Evolutionary conservation across 2,113 vertebrate species (phyloP), one percentile per base, ranked within the genome.

Genomic region (human): DNA sequence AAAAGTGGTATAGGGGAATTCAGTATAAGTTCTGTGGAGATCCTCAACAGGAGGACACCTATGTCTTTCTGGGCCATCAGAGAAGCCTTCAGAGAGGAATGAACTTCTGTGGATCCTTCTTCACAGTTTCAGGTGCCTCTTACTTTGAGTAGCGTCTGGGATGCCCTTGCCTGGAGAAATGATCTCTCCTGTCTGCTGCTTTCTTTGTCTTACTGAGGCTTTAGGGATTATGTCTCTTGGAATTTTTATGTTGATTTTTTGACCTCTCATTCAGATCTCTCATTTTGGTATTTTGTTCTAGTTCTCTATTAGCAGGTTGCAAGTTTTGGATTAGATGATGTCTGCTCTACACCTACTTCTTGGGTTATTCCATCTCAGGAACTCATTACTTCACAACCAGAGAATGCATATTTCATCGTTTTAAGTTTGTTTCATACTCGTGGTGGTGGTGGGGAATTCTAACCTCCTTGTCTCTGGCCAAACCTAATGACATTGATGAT

Each of bases 371-470:
- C 8, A 40, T 79, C 57, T 55, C 82, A 68, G 73, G 48, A 90
- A n/a, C 25, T 75, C 82, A 48, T 6, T 48, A 55, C 80, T 30
- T 93, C 22, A 12, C 11, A 75, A 27, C 48, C 27, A 55, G 45
- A 55, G 25, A 96, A 14, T 52, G 40, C 92, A 66, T 59, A 78
- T 75, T 72, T 81, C n/a, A 52, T 72, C 20, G 64, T 59, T 78
- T 94, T 68, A n/a, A 55, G n/a, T 93, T 64, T 91, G 32, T 95
- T 83, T 93, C 82, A 61, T 88, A 88, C 45, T 95, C 38, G 27
- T 64, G 27, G 30, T 64, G 61, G 61, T 64, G 27, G 61, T 84
- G 40, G 30, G 22, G 32, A 95, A 95, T 82, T 76, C 52, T 86
- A 97, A 89, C 50, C 20, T 93, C 23, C 50, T 92, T 66, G 35